Base-by-base conservation (phyloP, 2,797 vertebrate genomes). In the Cephalopachus bancanus region DNA sequence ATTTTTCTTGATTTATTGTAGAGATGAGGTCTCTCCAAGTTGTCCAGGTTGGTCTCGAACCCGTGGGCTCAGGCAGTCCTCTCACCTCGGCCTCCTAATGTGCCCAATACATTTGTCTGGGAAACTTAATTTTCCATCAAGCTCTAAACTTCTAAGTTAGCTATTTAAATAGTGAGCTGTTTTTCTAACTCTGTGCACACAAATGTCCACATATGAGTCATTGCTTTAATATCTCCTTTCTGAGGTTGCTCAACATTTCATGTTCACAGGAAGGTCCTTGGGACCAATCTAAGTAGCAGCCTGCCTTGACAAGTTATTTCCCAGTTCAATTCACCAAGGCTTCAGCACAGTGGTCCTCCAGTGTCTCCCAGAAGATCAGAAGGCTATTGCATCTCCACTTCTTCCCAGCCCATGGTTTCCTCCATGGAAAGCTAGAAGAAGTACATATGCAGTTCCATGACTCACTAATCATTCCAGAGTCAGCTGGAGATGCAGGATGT, bases 121-220 rank as follows among this genome's bases (percentile, higher is more conserved):
- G 11, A 28, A 89, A 69, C 28, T 74, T 88, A 33, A 86, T 83
- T 95, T 96, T 85, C 69, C 44, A 86, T 64, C 7, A 30, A 78
- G 85, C 4, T 24, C 12, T 28, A 60, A 30, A 78, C 2, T 49
- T 83, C 67, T 72, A 81, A 65, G 37, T 75, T 51, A 75, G 67
- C 69, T 90, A 60, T 53, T 80, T 75, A 4, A 7, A 17, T 3
- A 57, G 6, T 67, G 0, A 53, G 5, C n/a, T 59, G 0, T n/a
- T 28, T 53, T 51, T 93, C 51, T 37, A 53, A 10, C 14, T 11
- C 16, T 30, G 26, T 7, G 44, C 24, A 53, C 17, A 84, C 22
- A 62, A 72, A 69, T 53, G 44, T 55, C 24, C 20, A 71, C 78
- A 71, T 89, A 37, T 59, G 3, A 84, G 60, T 69, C 30, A 64